Base-by-base conservation (phyloP, 2,797 vertebrate species). In the Protosalanx chinensis region DNA sequence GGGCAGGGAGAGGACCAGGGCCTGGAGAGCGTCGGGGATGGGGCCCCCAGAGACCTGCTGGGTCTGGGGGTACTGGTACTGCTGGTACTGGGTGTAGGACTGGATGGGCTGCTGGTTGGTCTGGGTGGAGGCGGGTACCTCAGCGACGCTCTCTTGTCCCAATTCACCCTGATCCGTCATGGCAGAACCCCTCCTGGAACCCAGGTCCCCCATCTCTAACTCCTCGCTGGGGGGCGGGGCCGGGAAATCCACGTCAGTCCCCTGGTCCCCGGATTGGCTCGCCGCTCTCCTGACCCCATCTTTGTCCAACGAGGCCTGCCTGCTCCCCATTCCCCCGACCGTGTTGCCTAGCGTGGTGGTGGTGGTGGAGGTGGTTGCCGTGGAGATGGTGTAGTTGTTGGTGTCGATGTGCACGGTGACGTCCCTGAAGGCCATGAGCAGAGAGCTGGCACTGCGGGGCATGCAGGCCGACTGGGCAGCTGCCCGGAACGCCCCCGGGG, bases 341-440 rank as follows among this genome's bases (percentile, higher is more conserved):
- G 85, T 64, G 79, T 95, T 98, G 78, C 96, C 94, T 82, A 98
- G 91, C 32, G 97, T 97, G 86, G 98, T 93, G 13, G 97, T 95
- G 7, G 97, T 95, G 51, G 93, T 91, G 68, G 76, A 72, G 72
- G 93, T 90, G 70, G 91, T 87, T 82, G 95, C 93, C 0, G 97
- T 96, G 57, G 97, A 98, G 71, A 98, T 95, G 13, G 95, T 98
- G 87, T 98, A 97, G 85, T 96, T 99, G 83, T 97, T 96, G 90
- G 92, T 96, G 91, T 98, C 97, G 0, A 99, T 98, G 89, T 99
- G 97, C 73, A 99, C 97, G 0, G 97, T 99, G 83, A 99, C 97
- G 0, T 98, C 97, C 73, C 96, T 92, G 90, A 98, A 98, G 75
- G 97, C 97, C 97, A 98, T 98, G 92, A 99, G 97, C 79, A 99